Conservation (phyloP, 2,113 vertebrate species). For the Odontesthes bonariensis region DNA sequence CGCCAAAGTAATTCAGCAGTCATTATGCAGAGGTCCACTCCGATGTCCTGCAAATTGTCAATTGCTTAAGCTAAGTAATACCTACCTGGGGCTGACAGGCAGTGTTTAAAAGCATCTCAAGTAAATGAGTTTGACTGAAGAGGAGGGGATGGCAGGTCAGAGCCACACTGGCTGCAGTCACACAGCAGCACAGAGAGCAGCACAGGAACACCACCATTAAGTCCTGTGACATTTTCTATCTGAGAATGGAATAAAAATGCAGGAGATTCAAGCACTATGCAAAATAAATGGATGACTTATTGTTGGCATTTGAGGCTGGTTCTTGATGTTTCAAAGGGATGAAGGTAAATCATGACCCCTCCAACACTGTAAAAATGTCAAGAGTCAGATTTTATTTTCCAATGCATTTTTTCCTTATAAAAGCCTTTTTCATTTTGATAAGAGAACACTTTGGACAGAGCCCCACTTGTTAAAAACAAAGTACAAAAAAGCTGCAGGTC, state of each 20-base stretch:
- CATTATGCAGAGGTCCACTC: constrained; percentile 60
- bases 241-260: constrained; percentile 12
- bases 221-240: constrained; percentile 33
- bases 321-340: constrained; percentile 22
- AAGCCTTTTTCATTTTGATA: constrained; percentile 10
- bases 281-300: constrained; percentile 34
- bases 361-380: constrained; percentile 6
- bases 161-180: constrained; percentile 20
- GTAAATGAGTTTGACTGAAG: constrained; percentile 55
- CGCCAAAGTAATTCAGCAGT: constrained; percentile 59
- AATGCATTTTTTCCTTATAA: constrained; percentile 4
- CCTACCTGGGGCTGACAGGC: constrained; percentile 45
- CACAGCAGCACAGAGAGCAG: neutral
- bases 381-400: neutral
- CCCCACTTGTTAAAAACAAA: constrained; percentile 11
- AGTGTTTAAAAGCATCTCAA: constrained; percentile 67
- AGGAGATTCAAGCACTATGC: constrained; percentile 28
- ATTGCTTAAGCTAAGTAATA: constrained; percentile 48
- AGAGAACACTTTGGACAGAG: neutral
- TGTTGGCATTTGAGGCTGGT: constrained; percentile 28
- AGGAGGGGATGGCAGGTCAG: constrained; percentile 29
- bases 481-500: neutral
- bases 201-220: neutral
- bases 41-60: constrained; percentile 66
- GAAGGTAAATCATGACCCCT: constrained; percentile 16